Base-by-base conservation (phyloP, 2,797 vertebrate species). In the Psittacula derbiana region DNA sequence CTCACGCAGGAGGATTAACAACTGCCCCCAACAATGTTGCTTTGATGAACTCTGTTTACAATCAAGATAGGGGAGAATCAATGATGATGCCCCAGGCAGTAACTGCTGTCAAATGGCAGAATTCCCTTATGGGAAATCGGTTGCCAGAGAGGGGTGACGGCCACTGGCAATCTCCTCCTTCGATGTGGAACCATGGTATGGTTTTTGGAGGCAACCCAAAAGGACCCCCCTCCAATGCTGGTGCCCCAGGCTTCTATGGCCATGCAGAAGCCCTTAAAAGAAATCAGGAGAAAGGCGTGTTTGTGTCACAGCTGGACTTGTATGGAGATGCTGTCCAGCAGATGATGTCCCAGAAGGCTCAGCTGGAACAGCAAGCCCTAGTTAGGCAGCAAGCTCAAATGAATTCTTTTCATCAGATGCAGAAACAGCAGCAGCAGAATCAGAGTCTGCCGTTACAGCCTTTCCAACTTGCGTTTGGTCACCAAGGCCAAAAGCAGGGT, bases 391-490 rank as follows among this genome's bases (percentile, higher is more conserved):
- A 98, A 94, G 97, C 97, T 20, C 97, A 98, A 72, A 96, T 98
- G 52, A 98, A 98, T 97, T 98, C 98, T 52, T 98, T 97, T 83
- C 98, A 98, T 25, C 98, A 98, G 85, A 97, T 98, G 95, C 98
- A 98, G 95, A 98, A 98, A 72, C 97, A 97, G 4, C 98, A 98
- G 74, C 98, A 98, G 52, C 98, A 98, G 76, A 98, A 98, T 64
- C 98, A 99, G 83, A 98, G 98, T 67, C 98, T 99, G 2, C 98
- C 99, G 1, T 69, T 99, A 95, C 99, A 99, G 86, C 98, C 99
- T 90, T 99, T 99, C 96, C 99, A 99, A 96, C 92, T 99, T 97
- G 99, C 99, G 1, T 99, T 99, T 25, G 99, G 99, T 90, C 99
- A 99, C 96, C 99, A 98, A 95, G 97, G 98, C 76, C 98, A 99